A percentile compares a stretch with the other conserved stretches of the same genome.
phyloP scores from a whole-genome alignment of 2,113 vertebrate species.

The Dromaius novaehollandiae region DNA sequence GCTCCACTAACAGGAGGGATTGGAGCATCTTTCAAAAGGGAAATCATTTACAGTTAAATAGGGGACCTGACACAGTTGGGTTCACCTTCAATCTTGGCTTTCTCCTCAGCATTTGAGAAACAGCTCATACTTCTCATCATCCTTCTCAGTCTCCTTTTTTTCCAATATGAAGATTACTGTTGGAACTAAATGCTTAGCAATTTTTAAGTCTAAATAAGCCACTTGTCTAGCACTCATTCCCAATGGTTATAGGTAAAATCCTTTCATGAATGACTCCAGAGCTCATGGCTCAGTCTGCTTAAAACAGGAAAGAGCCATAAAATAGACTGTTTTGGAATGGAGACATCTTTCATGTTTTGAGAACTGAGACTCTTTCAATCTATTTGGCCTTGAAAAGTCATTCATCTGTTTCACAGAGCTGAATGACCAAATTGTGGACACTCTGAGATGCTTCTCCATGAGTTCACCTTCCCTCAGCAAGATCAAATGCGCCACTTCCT shows the following conservation, averaged over 20 bases:
- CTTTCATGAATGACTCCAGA: neutral
- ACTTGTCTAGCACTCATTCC: neutral
- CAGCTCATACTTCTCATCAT: neutral
- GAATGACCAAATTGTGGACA: neutral
- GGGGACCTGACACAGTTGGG: neutral
- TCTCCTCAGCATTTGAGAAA: neutral
- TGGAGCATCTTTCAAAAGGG: neutral
- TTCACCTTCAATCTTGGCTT: neutral
- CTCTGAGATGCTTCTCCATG: neutral
- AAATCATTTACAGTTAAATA: neutral
- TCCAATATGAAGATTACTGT: neutral
- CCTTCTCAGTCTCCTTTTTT: neutral
- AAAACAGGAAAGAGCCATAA: neutral
- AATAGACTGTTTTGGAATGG: neutral
- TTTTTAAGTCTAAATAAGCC: neutral
- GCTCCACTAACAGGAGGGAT: neutral
- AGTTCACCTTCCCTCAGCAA: neutral
- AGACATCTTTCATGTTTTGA: neutral
- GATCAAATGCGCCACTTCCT: neutral
- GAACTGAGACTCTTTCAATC: neutral
- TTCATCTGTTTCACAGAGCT: neutral
- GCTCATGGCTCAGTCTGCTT: neutral
- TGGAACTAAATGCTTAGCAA: neutral
- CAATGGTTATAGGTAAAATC: neutral
- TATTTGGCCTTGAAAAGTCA: neutral